A percentile compares a stretch with the other conserved stretches of the same genome.
Evolutionary conservation across 1,140 invertebrate species (phyloP).

Genomic region (Drosophila santomea): DNA sequence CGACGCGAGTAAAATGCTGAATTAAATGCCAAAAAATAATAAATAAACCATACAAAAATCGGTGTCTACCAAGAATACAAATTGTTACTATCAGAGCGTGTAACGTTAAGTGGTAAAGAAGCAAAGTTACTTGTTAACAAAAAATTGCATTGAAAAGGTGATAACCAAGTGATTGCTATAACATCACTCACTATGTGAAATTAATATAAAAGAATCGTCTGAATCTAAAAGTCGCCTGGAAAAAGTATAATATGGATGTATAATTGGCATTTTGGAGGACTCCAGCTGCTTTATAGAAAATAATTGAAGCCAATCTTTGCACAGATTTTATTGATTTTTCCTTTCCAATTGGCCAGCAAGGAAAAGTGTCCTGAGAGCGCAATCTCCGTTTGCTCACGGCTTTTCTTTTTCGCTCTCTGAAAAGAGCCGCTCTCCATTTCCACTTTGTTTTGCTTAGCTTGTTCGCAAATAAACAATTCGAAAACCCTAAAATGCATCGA

Average conservation of each 20-base stretch:
- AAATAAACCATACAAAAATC: neutral
- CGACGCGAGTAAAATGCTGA: conserved; percentile 27
- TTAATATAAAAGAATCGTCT: conserved; percentile 6
- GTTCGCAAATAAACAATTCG: conserved; percentile 43
- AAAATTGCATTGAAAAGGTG: conserved; percentile 16
- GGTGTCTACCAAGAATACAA: neutral
- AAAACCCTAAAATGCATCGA: neutral
- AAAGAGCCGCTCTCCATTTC: conserved; percentile 27
- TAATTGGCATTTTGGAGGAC: neutral
- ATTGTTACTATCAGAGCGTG: neutral
- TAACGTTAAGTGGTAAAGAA: neutral
- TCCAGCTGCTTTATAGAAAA: neutral
- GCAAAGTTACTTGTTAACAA: neutral
- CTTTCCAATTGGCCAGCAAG: conserved; percentile 58
- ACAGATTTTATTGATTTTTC: conserved; percentile 76
- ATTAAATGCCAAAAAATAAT: conserved; percentile 3
- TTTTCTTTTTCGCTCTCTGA: conserved; percentile 10
- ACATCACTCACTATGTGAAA: neutral
- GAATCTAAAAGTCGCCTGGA: neutral
- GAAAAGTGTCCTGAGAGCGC: conserved; percentile 46
- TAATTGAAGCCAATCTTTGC: conserved; percentile 11
- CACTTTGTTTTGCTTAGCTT: conserved; percentile 69
- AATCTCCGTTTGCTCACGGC: conserved; percentile 20
- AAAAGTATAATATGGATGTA: neutral
- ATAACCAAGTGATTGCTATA: conserved; percentile 1